phyloP scores from a whole-genome alignment of 2,113 vertebrate genomes.

The Bambusicola thoracicus region DNA sequence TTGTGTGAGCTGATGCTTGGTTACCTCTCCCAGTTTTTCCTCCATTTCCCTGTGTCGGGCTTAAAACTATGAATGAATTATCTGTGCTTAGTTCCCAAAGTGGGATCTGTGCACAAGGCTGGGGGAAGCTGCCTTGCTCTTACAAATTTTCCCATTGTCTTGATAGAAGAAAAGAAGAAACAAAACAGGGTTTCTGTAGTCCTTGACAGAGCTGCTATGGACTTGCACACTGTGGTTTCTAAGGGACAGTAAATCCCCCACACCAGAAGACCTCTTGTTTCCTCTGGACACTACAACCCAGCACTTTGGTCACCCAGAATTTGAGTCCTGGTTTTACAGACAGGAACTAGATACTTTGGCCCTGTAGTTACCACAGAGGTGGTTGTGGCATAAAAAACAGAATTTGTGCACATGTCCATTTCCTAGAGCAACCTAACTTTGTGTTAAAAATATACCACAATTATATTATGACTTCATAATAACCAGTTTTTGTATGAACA shows the following conservation, averaged over 20 bases:
- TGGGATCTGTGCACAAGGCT: background rate
- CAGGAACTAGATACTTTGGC: background rate
- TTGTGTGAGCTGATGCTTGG: background rate
- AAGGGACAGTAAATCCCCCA: background rate
- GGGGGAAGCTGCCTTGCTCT: background rate
- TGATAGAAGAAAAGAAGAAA: background rate
- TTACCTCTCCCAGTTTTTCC: background rate
- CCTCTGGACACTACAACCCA: background rate
- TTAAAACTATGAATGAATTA: background rate
- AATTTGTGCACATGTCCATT: background rate
- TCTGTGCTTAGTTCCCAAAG: background rate
- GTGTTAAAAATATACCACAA: background rate
- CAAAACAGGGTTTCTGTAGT: background rate
- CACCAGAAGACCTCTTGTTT: background rate
- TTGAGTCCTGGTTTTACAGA: background rate
- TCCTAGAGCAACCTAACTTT: background rate
- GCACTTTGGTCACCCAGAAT: background rate
- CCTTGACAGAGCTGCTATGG: background rate
- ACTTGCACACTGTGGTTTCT: background rate
- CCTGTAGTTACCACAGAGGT: background rate
- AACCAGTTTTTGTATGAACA: background rate
- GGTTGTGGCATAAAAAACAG: background rate
- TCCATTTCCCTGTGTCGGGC: background rate
- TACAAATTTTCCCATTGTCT: background rate
- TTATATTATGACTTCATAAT: background rate